Evolutionary conservation across 2,888 invertebrate genomes (phyloP).

Genomic region (Lydus trimaculatus): DNA sequence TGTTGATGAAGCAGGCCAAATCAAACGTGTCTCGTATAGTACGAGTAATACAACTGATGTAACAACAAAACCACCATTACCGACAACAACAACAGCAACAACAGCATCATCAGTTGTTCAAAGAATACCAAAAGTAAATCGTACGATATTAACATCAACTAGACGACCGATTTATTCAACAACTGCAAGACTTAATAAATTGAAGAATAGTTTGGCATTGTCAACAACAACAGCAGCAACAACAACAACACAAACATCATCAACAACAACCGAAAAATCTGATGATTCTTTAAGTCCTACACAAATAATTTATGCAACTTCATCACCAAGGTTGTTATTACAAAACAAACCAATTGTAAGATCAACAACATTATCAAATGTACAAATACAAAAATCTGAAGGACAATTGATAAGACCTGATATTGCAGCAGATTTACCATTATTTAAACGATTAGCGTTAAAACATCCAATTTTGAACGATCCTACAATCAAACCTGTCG

Average conservation of each 20-base stretch:
- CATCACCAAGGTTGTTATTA: slow-evolving; percentile 54
- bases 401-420: slow-evolving; percentile 56
- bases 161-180: slow-evolving; percentile 59
- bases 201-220: slow-evolving; percentile 60
- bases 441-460: slow-evolving; percentile 46
- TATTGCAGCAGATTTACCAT: slow-evolving; percentile 48
- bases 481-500: slow-evolving; percentile 61
- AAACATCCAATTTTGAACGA: slow-evolving; percentile 55
- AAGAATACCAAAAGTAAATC: slow-evolving; percentile 57
- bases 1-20: slow-evolving; percentile 77
- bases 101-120: slow-evolving; percentile 54
- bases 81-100: slow-evolving; percentile 45
- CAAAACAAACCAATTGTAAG: slow-evolving; percentile 48
- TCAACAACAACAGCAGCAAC: slow-evolving; percentile 53
- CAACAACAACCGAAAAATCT: slow-evolving; percentile 38
- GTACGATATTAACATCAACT: slow-evolving; percentile 65
- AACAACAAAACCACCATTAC: slow-evolving; percentile 52
- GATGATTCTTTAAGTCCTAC: slow-evolving; percentile 46
- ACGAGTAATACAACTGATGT: slow-evolving; percentile 65
- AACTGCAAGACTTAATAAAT: slow-evolving; percentile 69
- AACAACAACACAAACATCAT: slow-evolving; percentile 25
- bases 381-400: slow-evolving; percentile 47
- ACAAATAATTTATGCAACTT: slow-evolving; percentile 53
- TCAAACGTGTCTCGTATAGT: slow-evolving; percentile 80
- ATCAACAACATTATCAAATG: slow-evolving; percentile 38